Percentiles rank a stretch among this genome's conserved stretches.
Evolutionary conservation across 2,888 invertebrate species (phyloP).

Genomic region (Amblyjoppa fuscipennis): DNA sequence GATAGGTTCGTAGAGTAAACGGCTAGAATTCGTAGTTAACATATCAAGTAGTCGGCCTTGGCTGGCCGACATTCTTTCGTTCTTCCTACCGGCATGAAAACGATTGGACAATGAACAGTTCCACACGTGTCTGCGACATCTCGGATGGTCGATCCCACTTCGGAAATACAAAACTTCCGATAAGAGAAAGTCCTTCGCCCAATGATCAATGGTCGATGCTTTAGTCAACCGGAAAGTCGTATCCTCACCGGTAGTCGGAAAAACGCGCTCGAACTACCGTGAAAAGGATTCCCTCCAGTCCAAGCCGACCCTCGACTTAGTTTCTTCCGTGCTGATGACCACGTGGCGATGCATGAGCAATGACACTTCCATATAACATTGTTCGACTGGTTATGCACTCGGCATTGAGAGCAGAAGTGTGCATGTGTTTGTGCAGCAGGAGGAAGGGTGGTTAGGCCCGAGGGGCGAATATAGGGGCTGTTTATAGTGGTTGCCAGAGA

Average conservation of each 20-base stretch:
- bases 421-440: constrained; percentile 30
- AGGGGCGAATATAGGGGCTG: constrained; percentile 55
- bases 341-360: constrained; percentile 48
- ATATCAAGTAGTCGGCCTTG: too few relatives aligned
- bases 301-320: constrained; percentile 20
- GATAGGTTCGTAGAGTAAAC: too few relatives aligned
- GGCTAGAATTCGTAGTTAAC: too few relatives aligned
- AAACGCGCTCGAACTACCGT: constrained; percentile 19
- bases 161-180: constrained; percentile 31
- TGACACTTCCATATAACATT: constrained; percentile 14
- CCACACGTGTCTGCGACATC: constrained; percentile 37
- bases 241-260: constrained; percentile 12
- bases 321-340: constrained; percentile 35
- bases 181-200: constrained; percentile 31
- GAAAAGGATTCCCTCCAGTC: constrained; percentile 31
- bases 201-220: constrained; percentile 26
- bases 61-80: neutral
- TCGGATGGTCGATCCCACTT: neutral
- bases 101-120: neutral
- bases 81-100: constrained; percentile 11
- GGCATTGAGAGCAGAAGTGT: constrained; percentile 21
- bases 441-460: neutral
- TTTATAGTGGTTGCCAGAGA: constrained; percentile 59
- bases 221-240: constrained; percentile 33
- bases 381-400: neutral